phyloP scores from a whole-genome alignment of 2,113 vertebrate species.

The Scalopus aquaticus region DNA sequence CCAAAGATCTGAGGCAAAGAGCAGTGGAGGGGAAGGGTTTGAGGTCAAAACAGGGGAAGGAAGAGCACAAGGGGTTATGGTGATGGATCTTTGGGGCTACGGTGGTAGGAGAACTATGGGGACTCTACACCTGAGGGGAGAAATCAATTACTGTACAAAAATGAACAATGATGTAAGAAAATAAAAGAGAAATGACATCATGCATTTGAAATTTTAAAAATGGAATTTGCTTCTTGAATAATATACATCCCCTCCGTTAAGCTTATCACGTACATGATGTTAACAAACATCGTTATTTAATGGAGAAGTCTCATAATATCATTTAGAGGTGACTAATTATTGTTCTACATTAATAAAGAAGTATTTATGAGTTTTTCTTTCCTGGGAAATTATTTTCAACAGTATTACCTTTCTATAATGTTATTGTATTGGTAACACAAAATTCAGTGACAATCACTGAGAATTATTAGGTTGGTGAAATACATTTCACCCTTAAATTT shows the following conservation, averaged over 20 bases:
- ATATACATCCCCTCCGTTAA: background rate
- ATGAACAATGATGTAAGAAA: too few relatives aligned
- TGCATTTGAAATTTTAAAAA: background rate
- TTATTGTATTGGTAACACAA: constrained; percentile 50
- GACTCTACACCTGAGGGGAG: too few relatives aligned
- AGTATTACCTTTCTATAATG: constrained; percentile 42
- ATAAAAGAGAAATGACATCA: too few relatives aligned
- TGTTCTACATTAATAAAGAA: background rate
- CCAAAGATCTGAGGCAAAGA: too few relatives aligned
- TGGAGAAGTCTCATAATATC: background rate
- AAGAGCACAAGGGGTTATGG: too few relatives aligned
- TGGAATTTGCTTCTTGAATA: background rate
- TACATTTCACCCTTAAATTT: constrained; percentile 69
- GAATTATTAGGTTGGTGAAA: constrained; percentile 72
- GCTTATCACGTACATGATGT: background rate
- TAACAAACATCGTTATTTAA: background rate
- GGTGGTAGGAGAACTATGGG: too few relatives aligned
- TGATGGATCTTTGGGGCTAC: too few relatives aligned
- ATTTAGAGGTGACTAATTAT: background rate
- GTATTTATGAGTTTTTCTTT: constrained; percentile 14
- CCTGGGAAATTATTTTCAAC: constrained; percentile 37
- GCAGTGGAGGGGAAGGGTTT: too few relatives aligned
- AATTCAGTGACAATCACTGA: constrained; percentile 64
- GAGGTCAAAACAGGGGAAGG: too few relatives aligned
- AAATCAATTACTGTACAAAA: too few relatives aligned